Percentiles rank a stretch among this genome's conserved stretches.
phyloP scores from a whole-genome alignment of 2,113 vertebrate genomes.

The Hyperopisus bebe region DNA sequence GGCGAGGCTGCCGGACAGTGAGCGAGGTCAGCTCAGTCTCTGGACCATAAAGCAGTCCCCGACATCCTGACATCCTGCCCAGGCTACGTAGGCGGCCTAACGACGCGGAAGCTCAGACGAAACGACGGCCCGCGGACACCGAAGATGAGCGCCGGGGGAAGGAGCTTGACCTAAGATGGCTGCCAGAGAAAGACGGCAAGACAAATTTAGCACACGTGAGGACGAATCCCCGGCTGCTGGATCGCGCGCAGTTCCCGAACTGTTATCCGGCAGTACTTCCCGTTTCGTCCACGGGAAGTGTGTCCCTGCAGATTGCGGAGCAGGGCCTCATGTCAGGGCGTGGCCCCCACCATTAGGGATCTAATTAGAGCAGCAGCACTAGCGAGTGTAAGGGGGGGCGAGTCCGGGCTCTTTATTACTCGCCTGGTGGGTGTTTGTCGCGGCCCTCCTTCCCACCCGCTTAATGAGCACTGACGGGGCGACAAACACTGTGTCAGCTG shows the following conservation, averaged over 20 bases:
- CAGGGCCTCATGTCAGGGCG: constrained; percentile 12
- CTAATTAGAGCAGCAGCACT: constrained; percentile 9
- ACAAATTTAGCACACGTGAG: neutral
- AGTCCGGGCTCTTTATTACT: neutral
- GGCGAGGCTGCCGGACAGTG: neutral
- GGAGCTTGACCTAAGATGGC: neutral
- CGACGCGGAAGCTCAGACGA: neutral
- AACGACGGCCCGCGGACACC: neutral
- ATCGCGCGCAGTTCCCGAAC: neutral
- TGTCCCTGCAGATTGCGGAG: constrained; percentile 8
- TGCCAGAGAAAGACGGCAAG: neutral
- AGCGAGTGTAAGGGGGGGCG: neutral
- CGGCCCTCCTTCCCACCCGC: neutral
- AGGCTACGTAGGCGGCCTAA: neutral
- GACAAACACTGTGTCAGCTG: neutral
- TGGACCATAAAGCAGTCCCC: neutral
- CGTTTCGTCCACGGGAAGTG: neutral
- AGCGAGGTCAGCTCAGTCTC: neutral
- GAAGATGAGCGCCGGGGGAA: neutral
- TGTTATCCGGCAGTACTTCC: neutral
- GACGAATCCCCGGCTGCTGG: neutral
- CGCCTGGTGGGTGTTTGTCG: neutral
- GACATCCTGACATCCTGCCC: neutral
- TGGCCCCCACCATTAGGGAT: constrained; percentile 22
- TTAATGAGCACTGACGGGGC: constrained; percentile 18